phyloP scores from a whole-genome alignment of 2,888 invertebrate species.

The Allophyes oxyacanthae region DNA sequence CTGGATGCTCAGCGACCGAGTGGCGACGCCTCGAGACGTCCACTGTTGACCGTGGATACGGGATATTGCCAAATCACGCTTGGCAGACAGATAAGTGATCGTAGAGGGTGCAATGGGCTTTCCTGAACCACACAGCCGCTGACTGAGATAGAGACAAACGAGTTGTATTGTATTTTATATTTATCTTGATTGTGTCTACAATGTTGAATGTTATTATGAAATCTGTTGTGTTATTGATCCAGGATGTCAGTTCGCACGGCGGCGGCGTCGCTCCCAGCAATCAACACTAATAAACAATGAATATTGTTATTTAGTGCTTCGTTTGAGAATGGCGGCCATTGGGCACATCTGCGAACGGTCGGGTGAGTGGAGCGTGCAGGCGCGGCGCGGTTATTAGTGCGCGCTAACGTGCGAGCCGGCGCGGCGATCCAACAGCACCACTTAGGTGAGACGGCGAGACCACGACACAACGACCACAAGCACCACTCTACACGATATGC shows the following conservation, averaged over 20 bases:
- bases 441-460: background rate
- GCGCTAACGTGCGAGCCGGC: background rate
- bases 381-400: slow-evolving; percentile 11
- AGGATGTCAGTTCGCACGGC: background rate
- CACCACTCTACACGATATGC: background rate
- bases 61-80: no score
- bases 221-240: background rate
- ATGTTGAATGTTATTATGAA: no score
- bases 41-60: no score
- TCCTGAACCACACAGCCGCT: no score
- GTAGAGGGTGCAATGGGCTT: no score
- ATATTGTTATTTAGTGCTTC: no score
- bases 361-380: background rate
- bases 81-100: no score
- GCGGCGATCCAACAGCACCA: background rate
- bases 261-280: background rate
- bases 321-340: background rate
- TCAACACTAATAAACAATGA: background rate
- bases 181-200: no score
- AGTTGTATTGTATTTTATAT: no score
- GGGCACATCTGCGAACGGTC: background rate
- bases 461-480: background rate
- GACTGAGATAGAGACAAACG: no score
- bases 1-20: background rate
- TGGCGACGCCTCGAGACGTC: background rate